Conservation (phyloP, 2,888 invertebrate genomes). For the Microdon myrmicae region DNA sequence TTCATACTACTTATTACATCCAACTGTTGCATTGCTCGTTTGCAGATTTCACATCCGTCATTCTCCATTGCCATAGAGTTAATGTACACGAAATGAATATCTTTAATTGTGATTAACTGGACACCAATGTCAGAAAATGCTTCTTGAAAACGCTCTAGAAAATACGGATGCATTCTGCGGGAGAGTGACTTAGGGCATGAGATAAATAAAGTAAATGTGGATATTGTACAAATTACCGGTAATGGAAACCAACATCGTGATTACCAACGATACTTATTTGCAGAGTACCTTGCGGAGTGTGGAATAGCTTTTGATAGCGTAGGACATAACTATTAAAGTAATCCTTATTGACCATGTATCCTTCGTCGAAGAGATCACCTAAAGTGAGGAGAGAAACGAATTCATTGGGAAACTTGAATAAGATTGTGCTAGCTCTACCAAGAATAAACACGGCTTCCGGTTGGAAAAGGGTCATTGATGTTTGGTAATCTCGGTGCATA, state of each 20-base stretch:
- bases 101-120: constrained; percentile 75
- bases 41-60: constrained; percentile 90
- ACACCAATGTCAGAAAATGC: constrained; percentile 82
- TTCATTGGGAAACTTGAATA: background rate
- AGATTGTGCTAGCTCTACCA: constrained; percentile 68
- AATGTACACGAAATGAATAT: constrained; percentile 87
- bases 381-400: too few species aligned
- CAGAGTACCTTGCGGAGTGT: constrained; percentile 74
- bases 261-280: constrained; percentile 89
- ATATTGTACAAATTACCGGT: constrained; percentile 72
- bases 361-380: constrained; percentile 98
- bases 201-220: background rate
- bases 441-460: constrained; percentile 93
- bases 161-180: constrained; percentile 77
- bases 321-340: constrained; percentile 85
- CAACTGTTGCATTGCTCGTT: constrained; percentile 72
- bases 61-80: constrained; percentile 98
- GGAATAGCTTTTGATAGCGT: constrained; percentile 84
- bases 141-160: constrained; percentile 76
- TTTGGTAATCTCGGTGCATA: constrained; percentile 93
- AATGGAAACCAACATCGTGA: constrained; percentile 98
- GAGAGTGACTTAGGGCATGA: constrained; percentile 10
- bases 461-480: constrained; percentile 80
- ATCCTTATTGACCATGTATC: constrained; percentile 81
- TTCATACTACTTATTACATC: constrained; percentile 43